Base-by-base conservation (phyloP, 2,797 vertebrate genomes). In the Amniataba percoides region DNA sequence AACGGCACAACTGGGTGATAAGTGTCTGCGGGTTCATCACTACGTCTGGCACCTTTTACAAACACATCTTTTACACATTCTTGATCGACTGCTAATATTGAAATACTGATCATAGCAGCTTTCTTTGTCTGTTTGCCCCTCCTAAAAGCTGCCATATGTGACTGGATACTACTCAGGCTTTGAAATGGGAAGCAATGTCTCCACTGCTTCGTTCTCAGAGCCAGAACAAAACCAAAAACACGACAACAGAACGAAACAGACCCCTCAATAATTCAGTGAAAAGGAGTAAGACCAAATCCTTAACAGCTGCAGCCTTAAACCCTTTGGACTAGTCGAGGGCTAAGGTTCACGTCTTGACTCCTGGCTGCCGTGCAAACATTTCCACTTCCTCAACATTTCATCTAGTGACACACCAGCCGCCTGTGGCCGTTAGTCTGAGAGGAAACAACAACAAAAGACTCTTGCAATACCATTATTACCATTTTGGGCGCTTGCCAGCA, bases 401-500 rank as follows among this genome's bases (percentile, higher is more conserved):
- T 81, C 79, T 58, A 52, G 81, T 77, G 89, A 88, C 89, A 89
- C 75, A 40, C 43, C 81, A 76, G 86, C 77, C 74, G 88, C 81
- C 88, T 69, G 77, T 81, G 83, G 82, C 85, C 65, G 81, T 82
- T 87, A 72, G 77, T 88, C 88, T 91, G 82, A 92, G 88, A 91
- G 87, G 85, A 94, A 95, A 93, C 91, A 91, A 92, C 89, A 93
- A 94, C 93, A 93, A 91, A 92, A 81, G 81, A 77, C 86, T 88
- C 85, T 75, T 87, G 87, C 93, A 92, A 94, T 94, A 92, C 90
- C 92, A 92, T 94, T 95, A 94, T 94, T 94, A 91, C 89, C 87
- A 88, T 93, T 93, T 89, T 95, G 95, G 95, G 89, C 7, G 85
- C 87, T 53, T 86, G 94, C 95, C 95, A 96, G 85, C 78, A 72